Evolutionary conservation across 2,797 vertebrate species (phyloP), one percentile per base, ranked within the genome.

Genomic region (Microcaecilia unicolor): DNA sequence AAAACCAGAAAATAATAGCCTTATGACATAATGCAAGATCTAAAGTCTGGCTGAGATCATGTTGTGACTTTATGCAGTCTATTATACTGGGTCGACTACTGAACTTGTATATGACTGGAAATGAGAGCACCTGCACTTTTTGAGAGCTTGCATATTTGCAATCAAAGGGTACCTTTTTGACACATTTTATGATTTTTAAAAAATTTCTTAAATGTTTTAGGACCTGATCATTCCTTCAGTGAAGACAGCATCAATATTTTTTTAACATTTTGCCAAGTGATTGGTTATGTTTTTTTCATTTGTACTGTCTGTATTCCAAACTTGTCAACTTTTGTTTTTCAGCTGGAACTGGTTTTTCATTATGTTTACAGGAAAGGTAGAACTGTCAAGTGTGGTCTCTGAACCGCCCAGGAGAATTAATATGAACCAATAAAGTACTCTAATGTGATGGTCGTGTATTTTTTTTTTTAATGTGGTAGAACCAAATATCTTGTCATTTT

Each of bases 61-160:
- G 60, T 60, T 62, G 70, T 78, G 72, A 78, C 78, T 81, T 77
- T 83, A 75, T 72, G 61, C 61, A 30, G 9, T 64, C 34, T 64
- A 47, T 43, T 60, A 46, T 64, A 55, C 55, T 55, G 51, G 75
- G 59, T 55, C 44, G 55, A 32, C n/a, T 66, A 56, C 49, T 48
- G 61, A 67, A 44, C 25, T 44, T 58, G 52, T 67, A 49, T 41
- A 67, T 80, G 78, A 45, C 72, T 55, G 70, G 59, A 57, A 55
- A 52, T 49, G 70, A 55, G 70, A 78, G 64, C 86, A 76, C 70
- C 79, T 82, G 88, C 88, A 92, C 89, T 89, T 89, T 92, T 89
- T 92, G 68, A 78, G 72, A 66, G 55, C 35, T 59, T 52, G 55
- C 53, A 78, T 72, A 46, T 51, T 76, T 61, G 43, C 42, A 40